A percentile compares a stretch with the other conserved stretches of the same genome.
phyloP scores from a whole-genome alignment of 2,113 vertebrate genomes.

The Corythornis cristatus region DNA sequence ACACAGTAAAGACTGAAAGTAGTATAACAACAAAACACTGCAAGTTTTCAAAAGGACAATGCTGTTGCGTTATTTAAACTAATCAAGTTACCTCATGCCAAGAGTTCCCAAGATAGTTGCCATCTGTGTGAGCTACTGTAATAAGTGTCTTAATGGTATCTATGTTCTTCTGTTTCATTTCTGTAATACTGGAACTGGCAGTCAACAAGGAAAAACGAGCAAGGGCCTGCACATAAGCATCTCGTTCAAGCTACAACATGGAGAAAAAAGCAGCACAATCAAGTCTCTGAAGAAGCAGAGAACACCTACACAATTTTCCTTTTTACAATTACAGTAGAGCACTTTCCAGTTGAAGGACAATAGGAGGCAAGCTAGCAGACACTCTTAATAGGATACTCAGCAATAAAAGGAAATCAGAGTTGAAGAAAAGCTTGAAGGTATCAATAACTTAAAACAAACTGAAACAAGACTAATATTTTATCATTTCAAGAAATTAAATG shows the following conservation, averaged over 20 bases:
- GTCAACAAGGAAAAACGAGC: conserved; percentile 95
- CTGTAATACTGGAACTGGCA: conserved; percentile 97
- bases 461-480: not conserved
- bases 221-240: conserved; percentile 94
- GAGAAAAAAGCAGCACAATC: not conserved
- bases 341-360: not conserved
- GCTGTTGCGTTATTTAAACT: not conserved
- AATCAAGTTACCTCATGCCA: conserved; percentile 91
- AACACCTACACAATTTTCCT: not conserved
- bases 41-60: not conserved
- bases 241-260: conserved; percentile 88
- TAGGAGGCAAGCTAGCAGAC: not conserved
- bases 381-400: not conserved
- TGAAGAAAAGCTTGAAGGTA: not conserved
- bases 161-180: conserved; percentile 99
- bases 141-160: conserved; percentile 99
- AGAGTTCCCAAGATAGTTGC: conserved; percentile 96
- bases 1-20: not conserved
- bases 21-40: not conserved
- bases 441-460: not conserved
- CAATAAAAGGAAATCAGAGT: not conserved
- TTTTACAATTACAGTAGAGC: not conserved
- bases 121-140: conserved; percentile 96
- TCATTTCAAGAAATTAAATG: not conserved
- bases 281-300: not conserved